Percentiles rank a stretch among this genome's conserved stretches.
These are phyloP conservation scores for Aplodontia rufa DNA, from an alignment of 2,113 vertebrate species.

Conservation along the genomic window DNA sequence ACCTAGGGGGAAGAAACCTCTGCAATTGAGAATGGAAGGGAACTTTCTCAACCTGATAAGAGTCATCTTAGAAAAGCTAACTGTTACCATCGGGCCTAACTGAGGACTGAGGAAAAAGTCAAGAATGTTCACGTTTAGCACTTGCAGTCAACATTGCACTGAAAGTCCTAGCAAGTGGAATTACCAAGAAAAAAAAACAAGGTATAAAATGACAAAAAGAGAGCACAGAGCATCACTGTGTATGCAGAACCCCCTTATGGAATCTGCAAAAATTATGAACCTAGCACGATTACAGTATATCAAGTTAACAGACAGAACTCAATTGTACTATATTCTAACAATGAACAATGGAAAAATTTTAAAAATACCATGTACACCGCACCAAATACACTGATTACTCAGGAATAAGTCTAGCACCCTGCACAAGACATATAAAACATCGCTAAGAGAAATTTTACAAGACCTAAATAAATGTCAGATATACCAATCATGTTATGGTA, in stretches of 20 bases:
- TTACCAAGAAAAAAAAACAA: not conserved
- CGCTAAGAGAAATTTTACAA: not conserved
- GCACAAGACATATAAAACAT: not conserved
- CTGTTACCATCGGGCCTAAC: not conserved
- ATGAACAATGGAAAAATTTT: not conserved
- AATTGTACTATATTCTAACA: not conserved
- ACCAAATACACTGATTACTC: not conserved
- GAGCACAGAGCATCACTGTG: not conserved
- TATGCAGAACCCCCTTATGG: not conserved
- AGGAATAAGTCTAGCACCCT: not conserved
- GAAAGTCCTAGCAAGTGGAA: not conserved
- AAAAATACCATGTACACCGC: not conserved
- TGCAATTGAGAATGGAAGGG: not conserved
- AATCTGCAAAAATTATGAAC: not conserved
- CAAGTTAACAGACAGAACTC: not conserved
- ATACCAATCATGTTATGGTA: rapidly evolving
- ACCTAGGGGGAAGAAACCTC: no score
- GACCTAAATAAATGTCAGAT: not conserved
- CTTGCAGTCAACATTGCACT: not conserved
- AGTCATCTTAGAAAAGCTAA: not conserved
- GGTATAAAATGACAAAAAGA: not conserved
- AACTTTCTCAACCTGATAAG: not conserved
- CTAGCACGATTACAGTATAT: not conserved
- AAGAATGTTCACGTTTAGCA: not conserved
- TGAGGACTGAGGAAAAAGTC: not conserved